Evolutionary conservation across 2,797 vertebrate genomes (phyloP).

Genomic region (Karalla daura): DNA sequence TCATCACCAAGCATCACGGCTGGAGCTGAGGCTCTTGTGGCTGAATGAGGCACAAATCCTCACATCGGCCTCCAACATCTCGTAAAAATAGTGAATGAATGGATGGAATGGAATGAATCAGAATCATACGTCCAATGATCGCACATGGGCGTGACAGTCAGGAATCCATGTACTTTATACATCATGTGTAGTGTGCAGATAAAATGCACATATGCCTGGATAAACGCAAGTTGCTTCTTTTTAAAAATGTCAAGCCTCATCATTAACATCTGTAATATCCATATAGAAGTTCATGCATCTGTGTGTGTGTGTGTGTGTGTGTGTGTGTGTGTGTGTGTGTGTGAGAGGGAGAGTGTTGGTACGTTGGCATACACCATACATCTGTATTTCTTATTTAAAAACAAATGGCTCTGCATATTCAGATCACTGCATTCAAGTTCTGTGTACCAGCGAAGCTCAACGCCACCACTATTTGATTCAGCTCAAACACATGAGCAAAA

Average conservation of each 20-base stretch:
- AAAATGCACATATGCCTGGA: not conserved
- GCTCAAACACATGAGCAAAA: conserved; percentile 9
- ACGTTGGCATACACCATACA: not conserved
- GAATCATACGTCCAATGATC: too few species aligned
- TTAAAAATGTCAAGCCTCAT: not conserved
- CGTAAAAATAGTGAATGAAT: too few species aligned
- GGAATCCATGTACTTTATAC: not conserved
- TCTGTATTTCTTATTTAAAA: not conserved
- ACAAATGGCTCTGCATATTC: not conserved
- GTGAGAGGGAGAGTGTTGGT: not conserved
- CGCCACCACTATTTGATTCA: not conserved
- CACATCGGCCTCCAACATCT: too few species aligned
- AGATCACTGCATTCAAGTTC: conserved; percentile 1
- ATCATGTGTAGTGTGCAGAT: not conserved
- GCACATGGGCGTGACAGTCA: not conserved
- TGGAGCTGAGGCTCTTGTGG: too few species aligned
- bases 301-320: not conserved
- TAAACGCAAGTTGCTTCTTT: not conserved
- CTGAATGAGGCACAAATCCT: too few species aligned
- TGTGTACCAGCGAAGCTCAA: not conserved
- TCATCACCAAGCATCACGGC: too few species aligned
- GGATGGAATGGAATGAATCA: too few species aligned
- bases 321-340: not conserved
- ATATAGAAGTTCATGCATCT: not conserved
- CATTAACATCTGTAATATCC: not conserved